Evolutionary conservation across 2,797 vertebrate genomes (phyloP), one percentile per base, ranked within the genome.

Genomic region (Fistularia tabacaria): DNA sequence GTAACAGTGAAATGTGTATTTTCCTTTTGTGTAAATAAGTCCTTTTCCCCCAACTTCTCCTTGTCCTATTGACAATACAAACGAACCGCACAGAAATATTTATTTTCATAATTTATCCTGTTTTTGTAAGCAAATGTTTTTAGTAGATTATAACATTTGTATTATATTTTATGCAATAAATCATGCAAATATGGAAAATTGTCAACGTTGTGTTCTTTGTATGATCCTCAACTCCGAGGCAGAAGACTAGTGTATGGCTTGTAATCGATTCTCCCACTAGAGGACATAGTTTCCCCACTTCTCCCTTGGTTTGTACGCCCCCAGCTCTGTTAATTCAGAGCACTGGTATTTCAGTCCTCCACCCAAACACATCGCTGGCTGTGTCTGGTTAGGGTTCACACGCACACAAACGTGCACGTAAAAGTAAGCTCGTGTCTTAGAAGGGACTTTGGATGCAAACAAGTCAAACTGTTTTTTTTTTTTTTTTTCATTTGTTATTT

Each of bases 81-180:
- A 68, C 51, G 65, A 77, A 56, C 67, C 75, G 75, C 71, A 85
- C 83, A 87, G 44, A 80, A 72, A 66, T 88, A 88, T 89, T 86
- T 90, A 90, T 90, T 89, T 90, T 88, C 73, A 78, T 85, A 87
- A 83, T 84, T 82, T 80, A 83, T 79, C 61, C 77, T 71, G 57
- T 86, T 87, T 25, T 88, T 87, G 61, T 86, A 83, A 78, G 66
- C 67, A 64, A 67, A 72, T 68, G 68, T 82, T 84, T 88, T 78
- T 86, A 82, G 81, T 66, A 71, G 50, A 79, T 71, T 65, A 62
- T 55, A 74, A 60, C 47, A 69, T 71, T 74, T 53, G 54, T 76
- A 82, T 84, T 71, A 69, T 73, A 74, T 78, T 81, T 80, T 81
- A 77, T 82, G 58, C 68, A 85, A 88, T 88, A 86, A 88, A 88